phyloP scores from a whole-genome alignment of 2,797 vertebrate genomes.

The Pachyuromys duprasi region DNA sequence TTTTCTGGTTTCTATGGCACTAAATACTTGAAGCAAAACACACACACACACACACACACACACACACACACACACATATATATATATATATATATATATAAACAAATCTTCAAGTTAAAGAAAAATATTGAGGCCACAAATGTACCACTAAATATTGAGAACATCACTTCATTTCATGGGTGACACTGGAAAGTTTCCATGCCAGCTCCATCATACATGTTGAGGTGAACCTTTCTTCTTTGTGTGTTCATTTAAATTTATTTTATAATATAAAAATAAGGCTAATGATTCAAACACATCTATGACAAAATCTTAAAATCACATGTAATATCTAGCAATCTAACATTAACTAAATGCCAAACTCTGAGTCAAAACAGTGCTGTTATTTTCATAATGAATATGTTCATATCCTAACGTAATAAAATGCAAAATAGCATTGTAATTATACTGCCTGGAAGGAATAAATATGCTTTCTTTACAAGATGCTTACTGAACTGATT shows the following conservation, averaged over 20 bases:
- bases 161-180: constrained; percentile 78
- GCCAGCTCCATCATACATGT: constrained; percentile 8
- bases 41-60: too few relatives aligned
- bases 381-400: constrained; percentile 49
- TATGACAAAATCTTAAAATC: constrained; percentile 58
- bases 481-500: not conserved
- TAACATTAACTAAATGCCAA: constrained; percentile 50
- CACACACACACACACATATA: too few relatives aligned
- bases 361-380: constrained; percentile 6
- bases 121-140: constrained; percentile 73
- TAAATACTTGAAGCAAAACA: not conserved
- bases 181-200: constrained; percentile 50
- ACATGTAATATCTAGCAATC: constrained; percentile 12
- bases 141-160: constrained; percentile 75
- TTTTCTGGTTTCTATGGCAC: not conserved
- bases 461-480: constrained; percentile 23
- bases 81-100: too few relatives aligned
- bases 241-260: constrained; percentile 69
- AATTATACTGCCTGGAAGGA: not conserved
- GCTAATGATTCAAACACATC: constrained; percentile 40
- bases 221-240: constrained; percentile 56
- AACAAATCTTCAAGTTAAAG: constrained; percentile 26
- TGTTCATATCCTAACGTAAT: constrained; percentile 10
- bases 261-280: constrained; percentile 69
- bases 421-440: constrained; percentile 35